Evolutionary conservation across 2,797 vertebrate species (phyloP).

Genomic region (Cygnus olor): DNA sequence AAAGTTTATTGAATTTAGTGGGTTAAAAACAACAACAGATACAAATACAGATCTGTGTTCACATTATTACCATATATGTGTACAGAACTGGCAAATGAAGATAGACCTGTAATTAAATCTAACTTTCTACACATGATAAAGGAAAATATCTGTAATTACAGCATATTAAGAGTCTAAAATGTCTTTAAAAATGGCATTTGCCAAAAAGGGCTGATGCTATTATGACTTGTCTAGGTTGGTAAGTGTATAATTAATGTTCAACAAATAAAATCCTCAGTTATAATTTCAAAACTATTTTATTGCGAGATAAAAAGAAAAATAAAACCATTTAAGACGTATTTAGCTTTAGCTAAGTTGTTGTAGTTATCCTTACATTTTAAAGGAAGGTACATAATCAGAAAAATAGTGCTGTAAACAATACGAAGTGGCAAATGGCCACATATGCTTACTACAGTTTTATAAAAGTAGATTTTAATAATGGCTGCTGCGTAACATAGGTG

Average conservation of each 20-base stretch:
- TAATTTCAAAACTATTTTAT: constrained; percentile 51
- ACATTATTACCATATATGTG: neutral
- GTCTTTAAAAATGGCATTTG: constrained; percentile 30
- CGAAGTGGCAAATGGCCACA: neutral
- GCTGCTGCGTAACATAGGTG: neutral
- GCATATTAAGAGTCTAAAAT: constrained; percentile 34
- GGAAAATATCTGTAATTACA: constrained; percentile 29
- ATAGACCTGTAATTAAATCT: neutral
- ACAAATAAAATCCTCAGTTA: constrained; percentile 26
- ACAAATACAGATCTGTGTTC: neutral
- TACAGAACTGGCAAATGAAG: constrained; percentile 27
- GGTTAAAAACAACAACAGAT: neutral
- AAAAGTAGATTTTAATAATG: neutral
- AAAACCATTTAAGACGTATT: neutral
- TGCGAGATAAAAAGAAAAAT: neutral
- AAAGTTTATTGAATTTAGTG: neutral
- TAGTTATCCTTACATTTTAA: neutral
- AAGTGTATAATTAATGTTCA: constrained; percentile 46
- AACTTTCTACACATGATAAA: neutral
- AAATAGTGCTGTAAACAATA: neutral
- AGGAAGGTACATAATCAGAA: neutral
- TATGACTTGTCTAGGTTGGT: constrained; percentile 4
- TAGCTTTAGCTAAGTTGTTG: constrained; percentile 43
- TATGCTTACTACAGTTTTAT: neutral
- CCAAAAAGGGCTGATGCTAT: constrained; percentile 22